These are phyloP conservation scores for Dasysyrphus albostriatus DNA, from an alignment of 2,888 invertebrate species.

Conservation along the genomic window DNA sequence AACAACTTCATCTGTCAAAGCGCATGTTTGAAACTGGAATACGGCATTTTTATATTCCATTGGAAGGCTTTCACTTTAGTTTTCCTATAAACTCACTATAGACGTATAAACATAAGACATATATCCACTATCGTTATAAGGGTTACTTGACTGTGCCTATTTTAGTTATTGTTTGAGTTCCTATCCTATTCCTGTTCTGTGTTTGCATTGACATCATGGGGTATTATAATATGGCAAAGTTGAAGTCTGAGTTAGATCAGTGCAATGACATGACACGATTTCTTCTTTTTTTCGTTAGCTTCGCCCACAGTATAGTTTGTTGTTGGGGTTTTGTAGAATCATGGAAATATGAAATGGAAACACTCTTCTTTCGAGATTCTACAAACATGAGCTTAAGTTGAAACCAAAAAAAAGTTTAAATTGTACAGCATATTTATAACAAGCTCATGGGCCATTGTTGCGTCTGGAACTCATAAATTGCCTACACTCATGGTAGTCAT, in stretches of 20 bases:
- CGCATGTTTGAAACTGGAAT: constrained; percentile 52
- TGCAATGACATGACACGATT: constrained; percentile 52
- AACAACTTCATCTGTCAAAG: constrained; percentile 11
- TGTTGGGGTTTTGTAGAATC: neutral
- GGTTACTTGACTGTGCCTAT: constrained; percentile 35
- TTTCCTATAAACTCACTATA: neutral
- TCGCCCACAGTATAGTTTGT: neutral
- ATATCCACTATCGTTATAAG: neutral
- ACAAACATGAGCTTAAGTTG: neutral
- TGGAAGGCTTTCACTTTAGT: constrained; percentile 34
- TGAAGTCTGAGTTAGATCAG: constrained; percentile 43
- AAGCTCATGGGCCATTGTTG: neutral
- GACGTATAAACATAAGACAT: neutral
- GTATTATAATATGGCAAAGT: constrained; percentile 30
- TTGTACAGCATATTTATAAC: neutral
- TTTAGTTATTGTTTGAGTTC: constrained; percentile 34
- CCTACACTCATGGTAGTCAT: neutral
- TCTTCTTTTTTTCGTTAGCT: neutral
- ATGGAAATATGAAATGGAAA: neutral
- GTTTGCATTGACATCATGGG: constrained; percentile 13
- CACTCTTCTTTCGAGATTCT: neutral
- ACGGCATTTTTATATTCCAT: constrained; percentile 1
- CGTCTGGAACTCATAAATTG: constrained; percentile 6
- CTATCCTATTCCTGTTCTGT: constrained; percentile 11
- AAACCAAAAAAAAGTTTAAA: neutral